Percentiles rank a stretch among this genome's conserved stretches.
Evolutionary conservation across 2,888 invertebrate species (phyloP).

Genomic region (Xanthorhoe designata): DNA sequence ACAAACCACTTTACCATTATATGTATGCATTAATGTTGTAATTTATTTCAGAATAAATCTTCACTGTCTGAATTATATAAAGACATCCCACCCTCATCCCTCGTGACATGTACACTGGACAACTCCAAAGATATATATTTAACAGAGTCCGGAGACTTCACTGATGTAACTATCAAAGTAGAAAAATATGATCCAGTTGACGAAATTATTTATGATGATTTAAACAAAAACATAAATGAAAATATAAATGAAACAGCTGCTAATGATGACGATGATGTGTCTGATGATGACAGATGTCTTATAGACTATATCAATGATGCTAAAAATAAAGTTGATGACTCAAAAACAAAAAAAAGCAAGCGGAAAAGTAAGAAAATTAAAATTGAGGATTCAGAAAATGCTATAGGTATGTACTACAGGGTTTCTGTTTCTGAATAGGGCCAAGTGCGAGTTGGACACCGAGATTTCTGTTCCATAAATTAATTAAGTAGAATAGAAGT

Average conservation of each 20-base stretch:
- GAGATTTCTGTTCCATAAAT: no score
- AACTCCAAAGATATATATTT: slow-evolving; percentile 5
- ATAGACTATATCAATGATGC: slow-evolving; percentile 10
- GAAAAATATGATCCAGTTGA: slow-evolving; percentile 14
- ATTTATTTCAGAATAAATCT: slow-evolving; percentile 24
- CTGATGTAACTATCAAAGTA: slow-evolving; percentile 16
- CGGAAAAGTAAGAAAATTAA: slow-evolving; percentile 17
- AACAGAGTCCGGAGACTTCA: neutral
- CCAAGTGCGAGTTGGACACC: no score
- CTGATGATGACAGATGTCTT: slow-evolving; percentile 24
- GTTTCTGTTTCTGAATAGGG: no score
- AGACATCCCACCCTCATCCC: slow-evolving; percentile 16
- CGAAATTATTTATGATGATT: neutral
- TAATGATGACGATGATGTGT: slow-evolving; percentile 3
- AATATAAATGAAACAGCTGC: neutral
- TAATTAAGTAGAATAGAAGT: no score
- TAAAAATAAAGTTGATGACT: slow-evolving; percentile 5
- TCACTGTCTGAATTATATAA: slow-evolving; percentile 18
- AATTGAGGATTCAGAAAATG: slow-evolving; percentile 4
- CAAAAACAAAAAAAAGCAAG: slow-evolving; percentile 4
- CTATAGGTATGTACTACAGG: slow-evolving; percentile 2
- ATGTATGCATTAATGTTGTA: neutral
- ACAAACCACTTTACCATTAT: neutral
- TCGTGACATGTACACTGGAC: neutral
- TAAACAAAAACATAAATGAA: neutral